phyloP scores from a whole-genome alignment of 2,113 vertebrate species.

The Agapornis roseicollis region DNA sequence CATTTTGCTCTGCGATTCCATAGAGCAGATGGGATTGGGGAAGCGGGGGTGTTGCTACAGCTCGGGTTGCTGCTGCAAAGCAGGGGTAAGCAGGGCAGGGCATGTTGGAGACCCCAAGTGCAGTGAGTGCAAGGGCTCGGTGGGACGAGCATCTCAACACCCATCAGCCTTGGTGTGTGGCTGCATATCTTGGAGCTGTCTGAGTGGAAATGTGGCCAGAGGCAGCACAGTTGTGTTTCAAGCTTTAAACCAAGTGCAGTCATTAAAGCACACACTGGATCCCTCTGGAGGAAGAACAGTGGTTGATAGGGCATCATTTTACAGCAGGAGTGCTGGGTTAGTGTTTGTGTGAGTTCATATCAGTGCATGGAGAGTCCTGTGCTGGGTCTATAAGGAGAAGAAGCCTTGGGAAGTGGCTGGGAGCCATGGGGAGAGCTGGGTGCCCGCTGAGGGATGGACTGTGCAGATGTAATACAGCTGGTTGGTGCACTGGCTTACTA shows the following conservation, averaged over 20 bases:
- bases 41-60: fast-evolving
- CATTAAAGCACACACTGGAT: background rate
- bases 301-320: slow-evolving; percentile 8
- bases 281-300: background rate
- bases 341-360: background rate
- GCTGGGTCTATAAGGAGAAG: background rate
- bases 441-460: background rate
- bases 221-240: background rate
- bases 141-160: background rate
- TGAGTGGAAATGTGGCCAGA: slow-evolving; percentile 28
- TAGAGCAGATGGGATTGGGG: background rate
- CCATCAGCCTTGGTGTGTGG: background rate
- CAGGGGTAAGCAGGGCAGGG: background rate
- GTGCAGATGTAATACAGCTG: background rate
- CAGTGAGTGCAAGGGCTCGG: background rate
- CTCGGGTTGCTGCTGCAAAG: background rate
- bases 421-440: fast-evolving
- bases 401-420: background rate
- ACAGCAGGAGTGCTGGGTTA: background rate
- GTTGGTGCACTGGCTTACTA: fast-evolving
- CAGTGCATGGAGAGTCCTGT: background rate
- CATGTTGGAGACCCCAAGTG: fast-evolving
- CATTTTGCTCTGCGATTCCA: fast-evolving
- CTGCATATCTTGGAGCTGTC: background rate
- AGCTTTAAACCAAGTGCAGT: background rate